phyloP scores from a whole-genome alignment of 2,888 invertebrate genomes.

The Onthophagus sagittarius region DNA sequence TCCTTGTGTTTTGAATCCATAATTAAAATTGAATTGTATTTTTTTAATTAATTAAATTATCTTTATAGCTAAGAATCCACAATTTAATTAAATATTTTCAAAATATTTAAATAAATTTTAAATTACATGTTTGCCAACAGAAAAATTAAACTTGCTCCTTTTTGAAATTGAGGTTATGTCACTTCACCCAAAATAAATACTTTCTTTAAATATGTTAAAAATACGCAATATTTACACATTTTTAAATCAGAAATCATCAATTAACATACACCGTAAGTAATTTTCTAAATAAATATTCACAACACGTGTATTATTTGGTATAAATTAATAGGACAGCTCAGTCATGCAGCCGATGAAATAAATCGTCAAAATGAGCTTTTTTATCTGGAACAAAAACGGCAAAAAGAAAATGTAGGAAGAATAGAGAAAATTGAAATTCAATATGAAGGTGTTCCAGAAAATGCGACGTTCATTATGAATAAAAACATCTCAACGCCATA shows the following conservation, averaged over 20 bases:
- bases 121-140: too few species aligned
- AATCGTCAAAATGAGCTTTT: constrained; percentile 69
- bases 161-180: neutral
- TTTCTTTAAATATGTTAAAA: neutral
- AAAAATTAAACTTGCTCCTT: too few species aligned
- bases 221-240: neutral
- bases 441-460: constrained; percentile 71
- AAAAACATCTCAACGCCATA: constrained; percentile 86
- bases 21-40: too few species aligned
- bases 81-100: too few species aligned
- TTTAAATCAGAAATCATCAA: neutral
- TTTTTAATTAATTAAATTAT: too few species aligned
- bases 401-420: constrained; percentile 70
- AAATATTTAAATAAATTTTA: too few species aligned
- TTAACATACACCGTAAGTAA: neutral
- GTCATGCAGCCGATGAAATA: constrained; percentile 40
- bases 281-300: neutral
- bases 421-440: constrained; percentile 88
- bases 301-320: neutral
- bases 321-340: constrained; percentile 29
- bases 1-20: too few species aligned
- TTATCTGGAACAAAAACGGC: constrained; percentile 70
- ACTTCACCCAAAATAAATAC: neutral
- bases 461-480: constrained; percentile 82
- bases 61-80: too few species aligned